Base-by-base conservation (phyloP, 2,797 vertebrate genomes). In the Sylvilagus floridanus region DNA sequence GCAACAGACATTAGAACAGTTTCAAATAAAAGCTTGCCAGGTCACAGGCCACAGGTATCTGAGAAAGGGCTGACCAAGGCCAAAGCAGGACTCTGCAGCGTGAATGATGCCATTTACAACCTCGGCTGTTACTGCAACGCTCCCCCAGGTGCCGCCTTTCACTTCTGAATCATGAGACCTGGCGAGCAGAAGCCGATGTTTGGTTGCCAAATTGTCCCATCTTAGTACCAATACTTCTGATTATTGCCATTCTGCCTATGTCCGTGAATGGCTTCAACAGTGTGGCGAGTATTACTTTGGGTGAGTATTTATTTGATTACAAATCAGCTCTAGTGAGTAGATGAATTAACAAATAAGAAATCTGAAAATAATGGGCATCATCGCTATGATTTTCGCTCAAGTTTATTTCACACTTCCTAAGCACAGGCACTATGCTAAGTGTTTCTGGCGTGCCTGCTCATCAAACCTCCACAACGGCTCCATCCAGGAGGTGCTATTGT, bases 1-100 rank as follows among this genome's bases (percentile, higher is more conserved):
- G 32, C 37, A 73, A 22, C 0, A 54, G 76, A 79, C 32, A 68
- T 63, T 78, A 92, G 68, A 28, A 87, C 35, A 24, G 21, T 88
- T 42, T 86, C 65, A 95, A 89, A 76, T 52, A 90, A 90, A 91
- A 93, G 50, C 47, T 89, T 77, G 82, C 66, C 11, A 21, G 62
- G 66, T 54, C 62, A 71, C 26, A 63, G 35, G 50, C 28, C 42
- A 47, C 42, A 47, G 8, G 42, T 47, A n/a, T 72, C 90, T 37
- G 30, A 79, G 82, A 82, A 92, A 91, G 71, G 62, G 30, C 14
- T 42, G 71, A 75, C 32, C 17, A 65, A 84, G 69, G 3, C 30
- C 62, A 71, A 42, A n/a, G 24, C 2, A 14, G 73, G 7, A 2
- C 26, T 69, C 57, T 24, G 26, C 12, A 60, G 21, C 66, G 77